Evolutionary conservation across 2,888 invertebrate species (phyloP).

Genomic region (Harpalus rufipes): DNA sequence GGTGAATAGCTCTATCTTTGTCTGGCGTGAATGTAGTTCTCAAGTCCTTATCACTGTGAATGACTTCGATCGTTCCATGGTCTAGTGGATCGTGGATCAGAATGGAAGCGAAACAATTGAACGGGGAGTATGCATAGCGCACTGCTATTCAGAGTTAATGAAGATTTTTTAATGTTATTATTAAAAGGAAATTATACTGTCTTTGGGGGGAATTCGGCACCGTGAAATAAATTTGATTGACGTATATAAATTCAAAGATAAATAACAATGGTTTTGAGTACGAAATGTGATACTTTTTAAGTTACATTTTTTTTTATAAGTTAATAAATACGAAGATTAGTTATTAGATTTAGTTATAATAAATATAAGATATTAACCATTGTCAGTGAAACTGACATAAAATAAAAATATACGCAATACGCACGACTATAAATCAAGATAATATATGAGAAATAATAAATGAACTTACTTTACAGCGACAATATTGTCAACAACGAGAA

Average conservation of each 20-base stretch:
- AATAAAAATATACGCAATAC: too few relatives aligned
- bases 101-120: slow-evolving; percentile 61
- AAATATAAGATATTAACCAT: too few relatives aligned
- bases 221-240: neutral
- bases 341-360: too few relatives aligned
- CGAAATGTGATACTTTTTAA: neutral
- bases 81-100: slow-evolving; percentile 31
- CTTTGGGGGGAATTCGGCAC: neutral
- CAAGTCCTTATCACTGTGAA: slow-evolving; percentile 55
- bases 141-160: slow-evolving; percentile 41
- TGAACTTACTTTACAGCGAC: too few relatives aligned
- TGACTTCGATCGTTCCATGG: slow-evolving; percentile 61
- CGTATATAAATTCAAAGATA: neutral
- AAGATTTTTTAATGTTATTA: slow-evolving; percentile 34
- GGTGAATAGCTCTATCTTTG: neutral
- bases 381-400: too few relatives aligned
- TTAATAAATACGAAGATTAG: too few relatives aligned
- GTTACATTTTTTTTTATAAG: too few relatives aligned
- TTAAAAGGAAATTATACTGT: slow-evolving; percentile 24
- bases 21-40: slow-evolving; percentile 19
- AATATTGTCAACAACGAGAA: too few relatives aligned
- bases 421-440: too few relatives aligned
- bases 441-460: too few relatives aligned
- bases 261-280: neutral
- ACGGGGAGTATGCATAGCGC: slow-evolving; percentile 22